Evolutionary conservation across 2,888 invertebrate species (phyloP), one percentile per base, ranked within the genome.

Genomic region (Oithona nana): DNA sequence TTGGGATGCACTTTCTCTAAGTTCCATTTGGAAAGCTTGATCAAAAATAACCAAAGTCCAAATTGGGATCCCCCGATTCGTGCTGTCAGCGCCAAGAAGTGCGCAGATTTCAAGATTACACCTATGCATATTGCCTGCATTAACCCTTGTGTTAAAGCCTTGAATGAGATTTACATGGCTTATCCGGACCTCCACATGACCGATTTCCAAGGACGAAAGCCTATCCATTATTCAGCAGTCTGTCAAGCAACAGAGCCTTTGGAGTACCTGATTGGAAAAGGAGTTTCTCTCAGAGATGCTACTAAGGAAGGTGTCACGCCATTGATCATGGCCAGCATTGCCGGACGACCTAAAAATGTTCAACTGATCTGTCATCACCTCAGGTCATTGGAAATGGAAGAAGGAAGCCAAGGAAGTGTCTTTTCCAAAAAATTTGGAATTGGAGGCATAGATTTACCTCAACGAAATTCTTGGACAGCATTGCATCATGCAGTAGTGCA

Each of bases 101-200:
- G 69, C 63, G 64, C 68, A 4, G 63, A 57, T 16, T 22, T 28
- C 11, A 64, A 64, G 6, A 67, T 78, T 31, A 77, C 76, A 1
- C 78, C 78, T 1, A 65, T 78, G 1, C 78, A 78, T 67, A 76
- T 76, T 67, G 76, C 78, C 16, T 75, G 75, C 28, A 75, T 77
- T 65, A 77, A 77, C 67, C 77, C 77, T 2, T 75, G 77, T 67
- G 69, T 72, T 1, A 71, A 72, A 54, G 74, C 75, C 66, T 66
- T 77, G 57, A 69, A 69, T 1, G 69, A 73, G 2, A 69, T 78
- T 61, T 65, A 76, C 31, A 66, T 69, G 1, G 69, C 73, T 26
- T 72, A 73, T 63, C 75, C 77, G 1, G 75, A 76, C 61, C 72
- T 73, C 65, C 73, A 73, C 66, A 66, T 76, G 30, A 69, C 71